These are phyloP conservation scores for Jordanella pulchra DNA, from an alignment of 2,797 vertebrate species.

Conservation along the genomic window DNA sequence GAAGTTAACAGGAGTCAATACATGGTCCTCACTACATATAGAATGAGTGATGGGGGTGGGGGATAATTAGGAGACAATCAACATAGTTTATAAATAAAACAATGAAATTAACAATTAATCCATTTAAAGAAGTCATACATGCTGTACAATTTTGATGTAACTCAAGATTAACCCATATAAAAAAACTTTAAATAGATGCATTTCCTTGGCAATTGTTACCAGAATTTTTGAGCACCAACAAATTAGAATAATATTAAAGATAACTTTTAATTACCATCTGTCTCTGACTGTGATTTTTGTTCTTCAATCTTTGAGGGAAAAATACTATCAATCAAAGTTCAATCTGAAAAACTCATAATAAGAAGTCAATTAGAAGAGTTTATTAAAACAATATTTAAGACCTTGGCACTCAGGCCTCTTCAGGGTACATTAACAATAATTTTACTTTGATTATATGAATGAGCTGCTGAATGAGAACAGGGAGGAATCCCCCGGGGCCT, in stretches of 20 bases:
- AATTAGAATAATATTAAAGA: conserved; percentile 53
- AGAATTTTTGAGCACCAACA: conserved; percentile 55
- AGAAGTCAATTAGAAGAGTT: too few relatives aligned
- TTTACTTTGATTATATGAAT: too few relatives aligned
- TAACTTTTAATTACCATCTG: conserved; percentile 62
- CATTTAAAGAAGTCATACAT: background rate
- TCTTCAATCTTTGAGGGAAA: conserved; percentile 41
- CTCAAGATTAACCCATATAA: background rate
- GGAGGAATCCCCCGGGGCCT: too few relatives aligned
- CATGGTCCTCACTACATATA: too few relatives aligned
- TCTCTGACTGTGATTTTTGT: conserved; percentile 61
- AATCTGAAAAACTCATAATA: too few relatives aligned
- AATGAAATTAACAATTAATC: background rate
- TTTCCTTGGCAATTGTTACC: conserved; percentile 59
- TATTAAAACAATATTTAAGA: too few relatives aligned
- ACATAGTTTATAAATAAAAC: background rate
- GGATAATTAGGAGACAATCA: background rate
- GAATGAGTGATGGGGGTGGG: too few relatives aligned
- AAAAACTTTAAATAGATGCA: conserved; percentile 16
- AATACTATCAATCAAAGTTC: too few relatives aligned
- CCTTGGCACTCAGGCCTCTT: too few relatives aligned
- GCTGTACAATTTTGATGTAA: conserved; percentile 1
- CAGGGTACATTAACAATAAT: too few relatives aligned
- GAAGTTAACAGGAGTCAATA: too few relatives aligned
- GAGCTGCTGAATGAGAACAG: too few relatives aligned